Evolutionary conservation across 2,888 invertebrate species (phyloP).

Genomic region (Disparrhopalites patrizii): DNA sequence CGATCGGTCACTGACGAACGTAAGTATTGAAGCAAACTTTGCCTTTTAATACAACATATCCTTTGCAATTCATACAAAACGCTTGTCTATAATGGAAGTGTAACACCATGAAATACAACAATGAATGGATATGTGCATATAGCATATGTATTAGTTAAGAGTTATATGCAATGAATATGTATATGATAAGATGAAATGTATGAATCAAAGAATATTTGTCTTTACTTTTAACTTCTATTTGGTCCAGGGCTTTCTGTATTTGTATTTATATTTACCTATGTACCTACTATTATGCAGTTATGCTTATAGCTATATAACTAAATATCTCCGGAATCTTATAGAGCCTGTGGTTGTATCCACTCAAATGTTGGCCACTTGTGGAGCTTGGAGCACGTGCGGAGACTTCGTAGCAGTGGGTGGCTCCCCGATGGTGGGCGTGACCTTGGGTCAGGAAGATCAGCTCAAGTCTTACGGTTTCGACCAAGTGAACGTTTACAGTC

Average conservation of each 20-base stretch:
- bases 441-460: background rate
- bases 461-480: slow-evolving; percentile 11
- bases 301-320: too few species aligned
- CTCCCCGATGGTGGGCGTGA: background rate
- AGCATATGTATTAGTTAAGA: too few species aligned
- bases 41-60: background rate
- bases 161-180: too few species aligned
- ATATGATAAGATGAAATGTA: too few species aligned
- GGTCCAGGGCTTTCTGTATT: background rate
- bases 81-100: too few species aligned
- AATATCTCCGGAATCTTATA: slow-evolving; percentile 2
- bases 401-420: slow-evolving; percentile 36
- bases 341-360: slow-evolving; percentile 28
- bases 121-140: too few species aligned
- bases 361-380: slow-evolving; percentile 29
- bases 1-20: background rate
- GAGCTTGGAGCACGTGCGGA: slow-evolving; percentile 38
- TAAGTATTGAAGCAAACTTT: background rate
- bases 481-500: slow-evolving; percentile 34
- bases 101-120: too few species aligned
- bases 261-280: too few species aligned
- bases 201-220: background rate
- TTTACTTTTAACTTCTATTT: background rate
- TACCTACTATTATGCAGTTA: too few species aligned
- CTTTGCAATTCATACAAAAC: too few species aligned